Base-by-base conservation (phyloP, 2,113 vertebrate genomes). In the Macheiramphus alcinus region DNA sequence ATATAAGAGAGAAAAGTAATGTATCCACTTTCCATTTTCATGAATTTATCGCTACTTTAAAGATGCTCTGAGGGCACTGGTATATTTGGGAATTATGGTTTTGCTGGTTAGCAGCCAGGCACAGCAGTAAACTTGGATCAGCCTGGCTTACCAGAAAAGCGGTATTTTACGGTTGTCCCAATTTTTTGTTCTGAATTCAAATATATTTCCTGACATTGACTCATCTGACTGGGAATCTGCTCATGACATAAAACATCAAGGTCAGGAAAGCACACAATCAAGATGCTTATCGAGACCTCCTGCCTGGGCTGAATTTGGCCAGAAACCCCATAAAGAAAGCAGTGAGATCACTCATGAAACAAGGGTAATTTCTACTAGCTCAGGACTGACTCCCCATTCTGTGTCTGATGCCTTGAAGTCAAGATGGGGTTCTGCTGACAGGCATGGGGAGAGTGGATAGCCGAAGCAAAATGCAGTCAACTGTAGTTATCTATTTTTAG, bases 291-390 rank as follows among this genome's bases (percentile, higher is more conserved):
- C 42, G 7, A 43, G 76, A 52, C 38, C 83, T 89, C 63, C 73
- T 67, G 59, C 59, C 55, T 67, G 55, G 42, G 55, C 42, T 78
- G 65, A 42, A 17, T 45, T 74, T 78, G 80, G 47, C 43, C 68
- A 74, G 83, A 50, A 86, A 29, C 3, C 13, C 27, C 23, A 9
- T 6, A 3, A 40, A 66, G 15, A 4, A 38, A 26, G 25, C 20
- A 32, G 32, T 0, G 52, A 58, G 34, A 14, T 55, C 0, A 6
- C 36, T 40, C 2, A 3, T 68, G 79, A 34, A 62, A 42, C 11
- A 5, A 42, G 34, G 32, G 21, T 29, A 3, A 29, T 13, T 86
- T 21, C 53, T 21, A 1, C 55, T 3, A 15, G 26, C 48, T 53
- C 36, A 32, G 55, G 40, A 25, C 38, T 55, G 56, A 38, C 14